Conservation (phyloP, 2,797 vertebrate genomes). For the Pitangus sulphuratus region DNA sequence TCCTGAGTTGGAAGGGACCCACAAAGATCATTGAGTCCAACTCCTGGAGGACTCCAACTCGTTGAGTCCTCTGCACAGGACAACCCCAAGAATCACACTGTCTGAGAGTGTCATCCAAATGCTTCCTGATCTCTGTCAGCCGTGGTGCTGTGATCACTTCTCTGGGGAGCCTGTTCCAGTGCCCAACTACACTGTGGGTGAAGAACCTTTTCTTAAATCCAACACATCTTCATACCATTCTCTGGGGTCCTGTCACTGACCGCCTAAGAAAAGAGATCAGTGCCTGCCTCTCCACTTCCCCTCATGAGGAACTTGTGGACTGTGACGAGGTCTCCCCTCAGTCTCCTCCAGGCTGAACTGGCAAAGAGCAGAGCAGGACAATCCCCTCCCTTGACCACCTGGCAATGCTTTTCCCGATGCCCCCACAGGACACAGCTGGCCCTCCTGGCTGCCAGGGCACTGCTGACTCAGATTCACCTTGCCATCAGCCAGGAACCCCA, state of each 20-base stretch:
- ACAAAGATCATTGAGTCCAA: neutral
- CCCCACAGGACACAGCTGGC: neutral
- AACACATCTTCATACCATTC: neutral
- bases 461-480: neutral
- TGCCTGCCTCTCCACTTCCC: neutral
- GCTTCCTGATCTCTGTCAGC: neutral
- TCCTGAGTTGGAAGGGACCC: neutral
- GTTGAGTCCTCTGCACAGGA: neutral
- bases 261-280: neutral
- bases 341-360: neutral
- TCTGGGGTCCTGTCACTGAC: neutral
- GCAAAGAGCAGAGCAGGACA: neutral
- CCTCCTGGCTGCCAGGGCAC: neutral
- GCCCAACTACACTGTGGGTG: neutral
- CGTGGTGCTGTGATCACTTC: too few species aligned
- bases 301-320: neutral
- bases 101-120: neutral
- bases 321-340: neutral
- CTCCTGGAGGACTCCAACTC: neutral
- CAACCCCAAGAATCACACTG: neutral
- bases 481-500: neutral
- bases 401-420: neutral
- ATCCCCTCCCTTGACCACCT: neutral
- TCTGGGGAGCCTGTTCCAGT: neutral
- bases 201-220: neutral